phyloP scores from a whole-genome alignment of 2,797 vertebrate genomes.

The Microchirus variegatus region DNA sequence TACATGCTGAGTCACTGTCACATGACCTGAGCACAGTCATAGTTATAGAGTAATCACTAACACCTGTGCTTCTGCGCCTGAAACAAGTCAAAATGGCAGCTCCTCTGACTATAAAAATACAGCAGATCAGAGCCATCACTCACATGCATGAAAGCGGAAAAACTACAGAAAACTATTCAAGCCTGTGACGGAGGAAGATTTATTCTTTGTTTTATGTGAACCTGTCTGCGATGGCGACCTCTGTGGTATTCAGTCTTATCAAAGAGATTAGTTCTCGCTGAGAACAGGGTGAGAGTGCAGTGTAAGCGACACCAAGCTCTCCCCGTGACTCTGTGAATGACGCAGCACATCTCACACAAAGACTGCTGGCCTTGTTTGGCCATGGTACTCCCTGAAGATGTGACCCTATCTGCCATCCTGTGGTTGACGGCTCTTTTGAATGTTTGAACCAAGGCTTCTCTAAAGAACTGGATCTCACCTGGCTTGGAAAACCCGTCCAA shows the following conservation, averaged over 20 bases:
- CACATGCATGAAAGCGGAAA: too few species aligned
- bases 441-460: background rate
- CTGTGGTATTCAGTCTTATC: conserved; percentile 22
- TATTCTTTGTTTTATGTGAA: too few species aligned
- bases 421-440: background rate
- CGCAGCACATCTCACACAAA: conserved; percentile 45
- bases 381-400: background rate
- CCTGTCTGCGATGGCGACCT: background rate
- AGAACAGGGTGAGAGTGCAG: conserved; percentile 5
- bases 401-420: too few species aligned
- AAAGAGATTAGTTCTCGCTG: conserved; percentile 16
- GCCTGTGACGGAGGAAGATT: too few species aligned
- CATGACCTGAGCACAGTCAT: too few species aligned
- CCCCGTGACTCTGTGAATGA: conserved; percentile 62
- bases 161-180: too few species aligned
- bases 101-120: too few species aligned
- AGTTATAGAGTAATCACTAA: too few species aligned
- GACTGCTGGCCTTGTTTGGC: conserved; percentile 28
- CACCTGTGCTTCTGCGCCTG: too few species aligned
- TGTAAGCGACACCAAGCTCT: conserved; percentile 42
- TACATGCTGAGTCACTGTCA: too few species aligned
- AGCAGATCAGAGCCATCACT: too few species aligned
- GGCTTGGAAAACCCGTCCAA: conserved; percentile 97
- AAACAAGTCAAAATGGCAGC: too few species aligned
- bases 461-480: conserved; percentile 75